Conservation (phyloP, 2,888 invertebrate genomes). For the Myathropa florea region DNA sequence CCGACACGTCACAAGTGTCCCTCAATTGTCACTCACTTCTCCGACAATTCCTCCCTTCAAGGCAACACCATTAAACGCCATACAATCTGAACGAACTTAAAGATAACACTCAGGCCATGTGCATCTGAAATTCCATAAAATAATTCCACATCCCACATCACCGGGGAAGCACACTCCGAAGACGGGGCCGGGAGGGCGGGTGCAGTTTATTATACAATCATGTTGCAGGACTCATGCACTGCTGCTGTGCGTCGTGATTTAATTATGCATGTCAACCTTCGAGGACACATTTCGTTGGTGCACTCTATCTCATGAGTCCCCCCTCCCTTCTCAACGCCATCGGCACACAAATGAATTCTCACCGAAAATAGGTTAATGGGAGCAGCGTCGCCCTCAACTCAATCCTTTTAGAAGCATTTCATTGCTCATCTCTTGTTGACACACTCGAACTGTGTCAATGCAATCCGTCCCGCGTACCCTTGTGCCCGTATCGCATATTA, state of each 20-base stretch:
- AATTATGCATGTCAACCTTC: constrained; percentile 44
- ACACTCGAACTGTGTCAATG: constrained; percentile 36
- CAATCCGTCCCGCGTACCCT: neutral
- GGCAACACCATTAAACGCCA: neutral
- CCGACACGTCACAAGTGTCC: neutral
- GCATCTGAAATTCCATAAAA: neutral
- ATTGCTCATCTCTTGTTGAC: constrained; percentile 49
- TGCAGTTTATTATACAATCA: constrained; percentile 47
- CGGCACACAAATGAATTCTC: neutral
- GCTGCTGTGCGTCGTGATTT: constrained; percentile 42
- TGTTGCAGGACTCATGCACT: constrained; percentile 39
- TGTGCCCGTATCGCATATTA: neutral
- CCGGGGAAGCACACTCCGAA: constrained; percentile 2
- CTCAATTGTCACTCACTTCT: neutral
- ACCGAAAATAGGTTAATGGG: constrained; percentile 11
- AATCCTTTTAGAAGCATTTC: constrained; percentile 1
- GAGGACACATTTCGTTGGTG: constrained; percentile 5
- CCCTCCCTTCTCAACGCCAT: neutral
- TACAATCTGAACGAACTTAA: neutral
- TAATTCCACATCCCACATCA: constrained; percentile 6
- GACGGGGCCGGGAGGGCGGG: neutral
- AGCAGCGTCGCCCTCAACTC: neutral
- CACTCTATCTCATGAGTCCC: neutral
- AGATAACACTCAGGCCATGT: neutral
- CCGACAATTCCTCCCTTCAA: neutral